Base-by-base conservation (phyloP, 1,140 invertebrate genomes). In the Triops cancriformis region DNA sequence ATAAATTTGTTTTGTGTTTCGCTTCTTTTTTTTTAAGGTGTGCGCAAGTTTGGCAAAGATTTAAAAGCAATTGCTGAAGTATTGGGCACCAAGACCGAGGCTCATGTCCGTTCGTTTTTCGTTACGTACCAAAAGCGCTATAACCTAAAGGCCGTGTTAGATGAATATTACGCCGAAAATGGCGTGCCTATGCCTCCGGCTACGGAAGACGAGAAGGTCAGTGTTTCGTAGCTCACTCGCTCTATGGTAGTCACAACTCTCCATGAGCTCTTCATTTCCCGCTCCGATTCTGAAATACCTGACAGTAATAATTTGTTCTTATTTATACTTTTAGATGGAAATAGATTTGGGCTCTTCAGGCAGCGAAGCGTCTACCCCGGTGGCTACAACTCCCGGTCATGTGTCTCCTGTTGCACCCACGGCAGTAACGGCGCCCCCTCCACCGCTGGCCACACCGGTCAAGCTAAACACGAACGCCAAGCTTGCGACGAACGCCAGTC, bases 61-160 rank as follows among this genome's bases (percentile, higher is more conserved):
- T 98, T 97, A 86, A 91, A 94, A 85, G 94, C 94, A 27, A 98
- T 98, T 79, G 94, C 96, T 18, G 95, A 98, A 85, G 91, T 96
- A 6, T 91, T 98, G 79, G 94, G 94, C 75, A 98, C 95, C 28
- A 98, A 98, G 86, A 96, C 93, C 3, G 95, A 98, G 84, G 89
- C 91, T 43, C 96, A 98, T 84, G 88, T 98, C 23, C 90, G 93
- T 77, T 92, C 90, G 37, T 98, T 98, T 86, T 97, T 93, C 84
- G 89, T 93, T 0, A 96, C 94, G 82, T 95, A 98, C 85, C 89
- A 94, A 73, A 89, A 93, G 78, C 89, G 94, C 74, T 97, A 94
- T 85, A 95, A 96, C 85, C 86, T 98, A 76, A 96, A 98, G 85
- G 90, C 90, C 45, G 91, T 97, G 11, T 84, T 98, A 14, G 91